phyloP scores from a whole-genome alignment of 2,113 vertebrate species.

The Pampusana beccarii region DNA sequence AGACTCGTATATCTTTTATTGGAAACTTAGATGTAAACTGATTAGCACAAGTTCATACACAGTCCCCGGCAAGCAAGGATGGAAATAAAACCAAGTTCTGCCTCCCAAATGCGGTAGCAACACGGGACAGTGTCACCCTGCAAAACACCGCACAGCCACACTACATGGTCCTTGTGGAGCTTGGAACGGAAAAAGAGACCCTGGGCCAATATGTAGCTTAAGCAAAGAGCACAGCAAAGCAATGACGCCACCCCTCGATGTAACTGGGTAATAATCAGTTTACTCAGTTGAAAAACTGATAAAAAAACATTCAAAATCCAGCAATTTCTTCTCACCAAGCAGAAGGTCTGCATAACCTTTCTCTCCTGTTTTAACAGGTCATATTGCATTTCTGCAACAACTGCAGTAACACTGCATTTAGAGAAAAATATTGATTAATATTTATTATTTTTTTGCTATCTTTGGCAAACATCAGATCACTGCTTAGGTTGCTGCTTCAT shows the following conservation, averaged over 20 bases:
- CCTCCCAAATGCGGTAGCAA: neutral
- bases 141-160: rapidly evolving
- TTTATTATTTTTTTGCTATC: neutral
- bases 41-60: neutral
- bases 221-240: neutral
- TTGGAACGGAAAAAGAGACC: neutral
- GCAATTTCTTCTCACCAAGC: neutral
- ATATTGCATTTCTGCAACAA: neutral
- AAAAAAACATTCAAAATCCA: neutral
- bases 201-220: neutral
- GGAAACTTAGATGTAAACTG: neutral
- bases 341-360: neutral
- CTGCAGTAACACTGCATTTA: neutral
- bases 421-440: neutral
- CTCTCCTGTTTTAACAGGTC: neutral
- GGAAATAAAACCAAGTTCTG: neutral
- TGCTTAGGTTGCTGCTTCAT: neutral
- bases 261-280: neutral
- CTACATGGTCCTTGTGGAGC: neutral
- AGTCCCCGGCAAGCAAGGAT: neutral
- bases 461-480: neutral
- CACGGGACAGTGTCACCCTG: neutral
- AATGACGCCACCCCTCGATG: neutral
- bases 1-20: neutral
- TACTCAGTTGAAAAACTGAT: no score